Conservation (phyloP, 2,888 invertebrate species). For the Ectemnius continuus region DNA sequence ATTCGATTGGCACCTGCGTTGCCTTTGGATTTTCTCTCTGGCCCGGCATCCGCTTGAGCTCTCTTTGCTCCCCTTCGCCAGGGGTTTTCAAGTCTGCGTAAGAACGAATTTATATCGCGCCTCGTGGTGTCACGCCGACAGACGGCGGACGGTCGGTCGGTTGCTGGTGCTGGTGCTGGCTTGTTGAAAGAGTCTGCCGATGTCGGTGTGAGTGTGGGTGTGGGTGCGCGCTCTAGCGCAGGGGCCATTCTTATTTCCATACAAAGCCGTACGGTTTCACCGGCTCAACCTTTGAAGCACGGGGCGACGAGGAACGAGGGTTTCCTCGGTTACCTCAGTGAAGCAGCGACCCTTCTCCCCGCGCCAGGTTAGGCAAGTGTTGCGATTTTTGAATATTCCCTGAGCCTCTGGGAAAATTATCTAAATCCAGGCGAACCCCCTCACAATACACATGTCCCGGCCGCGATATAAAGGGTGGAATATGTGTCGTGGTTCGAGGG, state of each 20-base stretch:
- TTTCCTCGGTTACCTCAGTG: slow-evolving; percentile 32
- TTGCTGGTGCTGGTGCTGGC: too few relatives aligned
- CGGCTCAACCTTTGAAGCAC: slow-evolving; percentile 69
- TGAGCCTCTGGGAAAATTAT: slow-evolving; percentile 67
- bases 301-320: slow-evolving; percentile 58
- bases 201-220: slow-evolving; percentile 21
- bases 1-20: slow-evolving; percentile 50
- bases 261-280: slow-evolving; percentile 73
- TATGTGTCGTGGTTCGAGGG: background rate
- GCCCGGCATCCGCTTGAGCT: slow-evolving; percentile 20
- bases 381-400: slow-evolving; percentile 67
- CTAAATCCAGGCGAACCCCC: slow-evolving; percentile 63
- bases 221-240: slow-evolving; percentile 54
- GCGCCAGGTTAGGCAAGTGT: slow-evolving; percentile 65
- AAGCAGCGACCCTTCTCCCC: slow-evolving; percentile 34
- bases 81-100: slow-evolving; percentile 65
- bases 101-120: slow-evolving; percentile 64
- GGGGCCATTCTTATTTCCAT: slow-evolving; percentile 73
- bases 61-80: slow-evolving; percentile 38
- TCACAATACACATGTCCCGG: slow-evolving; percentile 36
- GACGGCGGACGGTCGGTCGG: slow-evolving; percentile 16
- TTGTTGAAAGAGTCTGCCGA: too few relatives aligned
- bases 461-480: slow-evolving; percentile 37
- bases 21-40: slow-evolving; percentile 35
- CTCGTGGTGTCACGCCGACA: slow-evolving; percentile 40